Conservation (phyloP, 2,888 invertebrate genomes). For the Athalia cordata region DNA sequence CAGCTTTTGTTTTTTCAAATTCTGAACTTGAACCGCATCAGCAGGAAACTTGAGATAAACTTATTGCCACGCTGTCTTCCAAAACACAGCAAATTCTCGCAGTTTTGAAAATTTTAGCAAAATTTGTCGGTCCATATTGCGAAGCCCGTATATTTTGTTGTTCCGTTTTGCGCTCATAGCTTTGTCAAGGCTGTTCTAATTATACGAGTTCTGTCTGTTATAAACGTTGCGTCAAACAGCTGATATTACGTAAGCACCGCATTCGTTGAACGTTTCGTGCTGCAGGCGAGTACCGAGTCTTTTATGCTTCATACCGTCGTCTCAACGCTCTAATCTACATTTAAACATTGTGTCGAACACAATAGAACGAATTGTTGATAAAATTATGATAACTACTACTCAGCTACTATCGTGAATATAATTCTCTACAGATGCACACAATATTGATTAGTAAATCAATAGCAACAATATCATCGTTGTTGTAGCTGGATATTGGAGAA, state of each 20-base stretch:
- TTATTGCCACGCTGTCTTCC: too few relatives aligned
- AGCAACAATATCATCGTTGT: too few relatives aligned
- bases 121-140: too few relatives aligned
- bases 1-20: too few relatives aligned
- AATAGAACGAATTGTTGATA: not conserved
- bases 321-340: slow-evolving; percentile 11
- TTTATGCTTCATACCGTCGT: not conserved
- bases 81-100: too few relatives aligned
- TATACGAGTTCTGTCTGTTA: slow-evolving; percentile 21
- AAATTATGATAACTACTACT: not conserved
- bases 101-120: too few relatives aligned
- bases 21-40: too few relatives aligned
- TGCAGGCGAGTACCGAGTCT: slow-evolving; percentile 14
- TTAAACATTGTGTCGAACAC: not conserved
- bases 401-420: too few relatives aligned
- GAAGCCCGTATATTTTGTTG: too few relatives aligned
- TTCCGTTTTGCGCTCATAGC: not conserved
- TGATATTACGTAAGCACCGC: slow-evolving; percentile 36
- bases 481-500: too few relatives aligned
- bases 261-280: slow-evolving; percentile 4
- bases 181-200: slow-evolving; percentile 41
- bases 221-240: slow-evolving; percentile 29
- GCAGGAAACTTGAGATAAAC: too few relatives aligned
- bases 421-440: not conserved
- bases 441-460: not conserved